A percentile compares a stretch with the other conserved stretches of the same genome.
These are phyloP conservation scores for Channa maculata DNA, from an alignment of 2,113 vertebrate genomes.

Conservation along the genomic window DNA sequence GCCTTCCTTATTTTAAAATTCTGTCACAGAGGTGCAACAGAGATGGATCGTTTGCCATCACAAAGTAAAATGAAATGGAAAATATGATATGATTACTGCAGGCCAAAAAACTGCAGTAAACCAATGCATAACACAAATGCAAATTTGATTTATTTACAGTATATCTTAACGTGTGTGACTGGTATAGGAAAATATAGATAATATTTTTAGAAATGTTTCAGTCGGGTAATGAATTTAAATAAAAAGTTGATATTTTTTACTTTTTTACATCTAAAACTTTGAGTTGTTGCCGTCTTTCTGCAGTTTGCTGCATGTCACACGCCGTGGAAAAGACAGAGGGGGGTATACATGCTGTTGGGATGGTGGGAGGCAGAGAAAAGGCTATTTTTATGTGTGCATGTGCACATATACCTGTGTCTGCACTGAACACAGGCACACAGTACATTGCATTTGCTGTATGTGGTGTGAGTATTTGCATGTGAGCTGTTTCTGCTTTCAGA, in stretches of 20 bases:
- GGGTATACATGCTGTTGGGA: background rate
- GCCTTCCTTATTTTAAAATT: slow-evolving; percentile 24
- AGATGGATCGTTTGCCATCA: slow-evolving; percentile 14
- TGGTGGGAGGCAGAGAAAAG: background rate
- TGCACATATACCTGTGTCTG: background rate
- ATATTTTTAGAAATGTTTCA: background rate
- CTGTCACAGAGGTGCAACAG: slow-evolving; percentile 6
- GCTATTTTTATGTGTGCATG: slow-evolving; percentile 13
- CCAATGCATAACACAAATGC: background rate
- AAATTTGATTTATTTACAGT: too few species aligned
- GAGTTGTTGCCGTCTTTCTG: background rate
- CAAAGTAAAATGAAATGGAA: slow-evolving; percentile 7
- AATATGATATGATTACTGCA: too few species aligned
- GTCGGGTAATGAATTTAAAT: too few species aligned
- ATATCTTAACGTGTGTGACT: too few species aligned
- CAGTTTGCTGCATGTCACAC: background rate
- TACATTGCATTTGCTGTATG: background rate
- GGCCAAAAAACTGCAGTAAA: too few species aligned
- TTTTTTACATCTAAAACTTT: background rate
- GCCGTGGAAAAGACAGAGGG: background rate
- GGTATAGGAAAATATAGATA: too few species aligned
- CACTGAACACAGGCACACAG: background rate
- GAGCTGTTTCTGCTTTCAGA: slow-evolving; percentile 17
- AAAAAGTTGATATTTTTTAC: too few species aligned
- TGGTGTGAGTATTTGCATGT: slow-evolving; percentile 16